These are phyloP conservation scores for Podargus strigoides DNA, from an alignment of 2,797 vertebrate genomes.

Conservation along the genomic window DNA sequence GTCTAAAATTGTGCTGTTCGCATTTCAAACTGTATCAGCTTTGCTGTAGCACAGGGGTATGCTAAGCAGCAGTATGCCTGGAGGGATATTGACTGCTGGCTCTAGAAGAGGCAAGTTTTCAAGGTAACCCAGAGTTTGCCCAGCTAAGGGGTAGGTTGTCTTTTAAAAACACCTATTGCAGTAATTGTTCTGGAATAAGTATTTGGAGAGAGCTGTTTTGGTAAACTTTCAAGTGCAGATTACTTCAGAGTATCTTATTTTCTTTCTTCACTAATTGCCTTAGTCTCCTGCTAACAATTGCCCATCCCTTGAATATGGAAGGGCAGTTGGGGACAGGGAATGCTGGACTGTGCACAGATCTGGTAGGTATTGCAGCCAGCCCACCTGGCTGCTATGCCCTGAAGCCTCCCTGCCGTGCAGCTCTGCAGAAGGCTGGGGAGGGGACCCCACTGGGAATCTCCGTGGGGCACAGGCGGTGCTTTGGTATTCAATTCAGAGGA, in stretches of 20 bases:
- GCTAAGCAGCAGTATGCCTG: background rate
- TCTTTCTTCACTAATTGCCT: background rate
- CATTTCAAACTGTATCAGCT: background rate
- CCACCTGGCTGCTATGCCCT: background rate
- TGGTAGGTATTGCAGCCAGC: background rate
- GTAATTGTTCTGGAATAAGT: background rate
- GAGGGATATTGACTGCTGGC: background rate
- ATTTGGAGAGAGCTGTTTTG: background rate
- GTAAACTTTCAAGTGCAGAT: background rate
- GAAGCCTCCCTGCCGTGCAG: background rate
- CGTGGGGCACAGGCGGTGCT: background rate
- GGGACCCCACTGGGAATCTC: background rate
- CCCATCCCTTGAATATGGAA: background rate
- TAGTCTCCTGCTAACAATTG: background rate
- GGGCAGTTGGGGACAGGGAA: background rate
- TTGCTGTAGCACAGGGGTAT: background rate
- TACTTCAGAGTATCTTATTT: background rate
- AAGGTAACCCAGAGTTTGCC: background rate
- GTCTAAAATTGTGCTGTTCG: background rate
- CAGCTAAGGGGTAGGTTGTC: background rate
- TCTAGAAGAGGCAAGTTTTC: background rate
- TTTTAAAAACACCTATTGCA: background rate
- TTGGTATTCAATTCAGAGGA: conserved; percentile 35
- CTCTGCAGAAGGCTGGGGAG: background rate
- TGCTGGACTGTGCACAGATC: background rate